Conservation (phyloP, 2,888 invertebrate species). For the Hydropsyche betteni region DNA sequence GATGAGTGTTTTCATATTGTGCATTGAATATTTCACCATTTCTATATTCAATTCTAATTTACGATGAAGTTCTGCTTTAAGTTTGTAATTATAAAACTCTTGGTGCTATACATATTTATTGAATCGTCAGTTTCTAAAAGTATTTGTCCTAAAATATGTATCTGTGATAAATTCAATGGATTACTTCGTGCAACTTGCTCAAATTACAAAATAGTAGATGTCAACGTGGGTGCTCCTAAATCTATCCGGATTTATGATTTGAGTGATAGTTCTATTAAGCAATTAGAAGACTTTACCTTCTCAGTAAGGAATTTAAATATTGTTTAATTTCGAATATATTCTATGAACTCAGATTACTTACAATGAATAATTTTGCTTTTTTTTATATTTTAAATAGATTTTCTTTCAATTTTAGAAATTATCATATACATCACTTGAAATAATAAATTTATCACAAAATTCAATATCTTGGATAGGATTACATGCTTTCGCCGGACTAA, state of each 20-base stretch:
- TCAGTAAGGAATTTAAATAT: constrained; percentile 60
- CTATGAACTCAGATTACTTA: no score
- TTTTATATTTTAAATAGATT: not conserved
- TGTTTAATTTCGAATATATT: not conserved
- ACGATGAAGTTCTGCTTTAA: no score
- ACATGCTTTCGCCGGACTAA: constrained; percentile 68
- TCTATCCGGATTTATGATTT: constrained; percentile 70
- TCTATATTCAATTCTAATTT: no score
- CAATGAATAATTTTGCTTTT: not conserved
- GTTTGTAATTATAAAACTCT: not conserved
- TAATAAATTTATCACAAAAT: constrained; percentile 69
- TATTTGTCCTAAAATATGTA: constrained; percentile 66
- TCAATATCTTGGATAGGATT: constrained; percentile 70
- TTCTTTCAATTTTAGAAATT: constrained; percentile 60
- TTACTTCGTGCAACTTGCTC: constrained; percentile 66
- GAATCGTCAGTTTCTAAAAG: not conserved
- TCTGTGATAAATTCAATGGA: constrained; percentile 64
- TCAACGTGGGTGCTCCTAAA: constrained; percentile 69
- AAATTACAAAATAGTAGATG: constrained; percentile 67
- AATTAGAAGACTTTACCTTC: constrained; percentile 69
- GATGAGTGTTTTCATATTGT: not conserved
- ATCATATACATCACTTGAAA: constrained; percentile 62
- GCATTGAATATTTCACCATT: no score
- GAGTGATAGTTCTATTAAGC: constrained; percentile 70
- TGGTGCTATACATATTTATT: not conserved